phyloP scores from a whole-genome alignment of 2,888 invertebrate genomes.

The Hartigia nigra region DNA sequence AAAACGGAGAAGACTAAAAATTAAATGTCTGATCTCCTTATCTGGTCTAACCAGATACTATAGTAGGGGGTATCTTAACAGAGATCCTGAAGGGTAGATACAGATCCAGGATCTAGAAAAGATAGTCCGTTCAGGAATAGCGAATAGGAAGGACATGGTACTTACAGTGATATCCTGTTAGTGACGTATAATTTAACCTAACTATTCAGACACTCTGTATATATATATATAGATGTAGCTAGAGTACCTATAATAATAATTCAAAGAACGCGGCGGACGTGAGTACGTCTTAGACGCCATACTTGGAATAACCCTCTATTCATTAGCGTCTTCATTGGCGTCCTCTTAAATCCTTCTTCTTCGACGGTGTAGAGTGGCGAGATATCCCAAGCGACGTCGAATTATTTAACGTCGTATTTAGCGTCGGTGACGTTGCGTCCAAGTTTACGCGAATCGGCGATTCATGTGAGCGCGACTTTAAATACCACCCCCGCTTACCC shows the following conservation, averaged over 20 bases:
- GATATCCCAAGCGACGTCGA: constrained; percentile 11
- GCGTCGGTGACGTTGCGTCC: constrained; percentile 7
- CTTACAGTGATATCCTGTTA: background rate
- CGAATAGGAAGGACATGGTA: background rate
- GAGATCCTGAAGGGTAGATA: background rate
- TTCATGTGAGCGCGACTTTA: constrained; percentile 12
- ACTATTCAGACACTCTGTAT: background rate
- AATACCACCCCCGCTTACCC: background rate
- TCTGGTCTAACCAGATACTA: background rate
- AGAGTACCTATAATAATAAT: background rate
- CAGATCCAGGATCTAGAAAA: background rate
- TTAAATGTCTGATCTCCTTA: background rate
- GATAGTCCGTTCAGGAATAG: background rate
- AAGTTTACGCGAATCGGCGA: constrained; percentile 3
- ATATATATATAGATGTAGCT: background rate
- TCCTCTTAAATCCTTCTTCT: background rate
- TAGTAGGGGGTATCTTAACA: background rate
- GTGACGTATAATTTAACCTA: background rate
- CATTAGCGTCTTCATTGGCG: constrained; percentile 21
- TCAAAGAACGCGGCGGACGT: background rate
- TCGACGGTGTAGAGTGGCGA: background rate
- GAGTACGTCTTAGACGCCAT: background rate
- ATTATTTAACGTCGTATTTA: constrained; percentile 33
- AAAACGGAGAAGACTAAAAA: background rate
- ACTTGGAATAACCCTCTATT: constrained; percentile 17